These are phyloP conservation scores for Teleogryllus occipitalis DNA, from an alignment of 1,140 invertebrate species.

Conservation along the genomic window DNA sequence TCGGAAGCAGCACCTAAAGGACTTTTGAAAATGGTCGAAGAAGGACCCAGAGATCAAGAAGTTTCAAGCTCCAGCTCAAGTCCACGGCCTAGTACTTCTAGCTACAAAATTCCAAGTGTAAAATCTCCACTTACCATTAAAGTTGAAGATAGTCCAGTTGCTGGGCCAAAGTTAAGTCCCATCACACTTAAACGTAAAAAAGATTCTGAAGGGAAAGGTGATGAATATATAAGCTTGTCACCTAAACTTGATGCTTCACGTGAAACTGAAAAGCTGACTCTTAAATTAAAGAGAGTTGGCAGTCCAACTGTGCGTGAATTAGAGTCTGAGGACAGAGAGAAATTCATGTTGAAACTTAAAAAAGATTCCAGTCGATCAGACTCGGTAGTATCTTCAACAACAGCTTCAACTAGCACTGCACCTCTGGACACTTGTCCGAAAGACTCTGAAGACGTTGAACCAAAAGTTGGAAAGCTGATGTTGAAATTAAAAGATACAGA, in stretches of 20 bases:
- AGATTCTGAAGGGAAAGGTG: neutral
- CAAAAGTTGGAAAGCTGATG: neutral
- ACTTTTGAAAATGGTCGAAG: neutral
- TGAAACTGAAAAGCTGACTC: neutral
- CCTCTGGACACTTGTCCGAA: neutral
- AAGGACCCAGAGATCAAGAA: neutral
- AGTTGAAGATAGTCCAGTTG: neutral
- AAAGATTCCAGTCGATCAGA: neutral
- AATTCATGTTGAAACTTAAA: neutral
- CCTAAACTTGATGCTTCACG: neutral
- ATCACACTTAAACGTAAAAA: neutral
- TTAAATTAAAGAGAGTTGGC: neutral
- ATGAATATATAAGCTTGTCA: neutral
- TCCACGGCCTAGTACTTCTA: neutral
- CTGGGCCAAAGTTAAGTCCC: neutral
- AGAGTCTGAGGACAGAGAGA: neutral
- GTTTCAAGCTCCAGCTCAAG: neutral
- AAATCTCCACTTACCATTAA: neutral
- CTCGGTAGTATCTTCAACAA: neutral
- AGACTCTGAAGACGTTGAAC: neutral
- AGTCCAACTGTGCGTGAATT: neutral
- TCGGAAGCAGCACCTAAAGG: neutral
- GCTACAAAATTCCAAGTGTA: neutral
- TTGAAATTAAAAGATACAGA: neutral
- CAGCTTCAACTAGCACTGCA: neutral